A percentile compares a stretch with the other conserved stretches of the same genome.
These are phyloP conservation scores for Anoplius nigerrimus DNA, from an alignment of 2,888 invertebrate genomes.

Conservation along the genomic window DNA sequence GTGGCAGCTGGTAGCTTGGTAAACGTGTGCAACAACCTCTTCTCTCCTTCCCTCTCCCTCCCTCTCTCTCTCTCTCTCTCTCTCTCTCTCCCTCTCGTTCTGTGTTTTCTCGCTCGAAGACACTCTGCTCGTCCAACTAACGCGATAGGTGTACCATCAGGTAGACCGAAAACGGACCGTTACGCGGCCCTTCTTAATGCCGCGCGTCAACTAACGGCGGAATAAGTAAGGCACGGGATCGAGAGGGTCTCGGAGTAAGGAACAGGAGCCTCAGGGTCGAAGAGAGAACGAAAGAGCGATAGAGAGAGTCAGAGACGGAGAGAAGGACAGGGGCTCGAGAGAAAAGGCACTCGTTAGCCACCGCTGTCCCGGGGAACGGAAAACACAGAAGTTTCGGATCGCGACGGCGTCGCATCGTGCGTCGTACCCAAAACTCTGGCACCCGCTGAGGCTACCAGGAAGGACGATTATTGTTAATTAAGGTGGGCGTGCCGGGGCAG, in stretches of 20 bases:
- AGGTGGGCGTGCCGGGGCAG: constrained; percentile 48
- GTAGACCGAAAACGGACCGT: constrained; percentile 1
- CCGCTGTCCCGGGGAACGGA: constrained; percentile 25
- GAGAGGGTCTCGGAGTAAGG: not conserved
- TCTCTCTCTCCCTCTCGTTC: not conserved
- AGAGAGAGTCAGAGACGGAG: constrained; percentile 3
- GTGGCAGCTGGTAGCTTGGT: constrained; percentile 20
- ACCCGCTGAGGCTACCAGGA: constrained; percentile 63
- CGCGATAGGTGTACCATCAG: not conserved
- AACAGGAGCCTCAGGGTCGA: constrained; percentile 8
- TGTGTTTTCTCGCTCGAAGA: not conserved
- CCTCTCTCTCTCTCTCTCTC: constrained; percentile 2
- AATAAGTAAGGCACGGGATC: not conserved
- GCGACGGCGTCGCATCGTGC: constrained; percentile 36
- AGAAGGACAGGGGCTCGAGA: constrained; percentile 15
- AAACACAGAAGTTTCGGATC: constrained; percentile 47
- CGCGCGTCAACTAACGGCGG: not conserved
- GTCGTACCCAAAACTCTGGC: constrained; percentile 26
- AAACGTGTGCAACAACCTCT: not conserved
- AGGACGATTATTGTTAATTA: constrained; percentile 65
- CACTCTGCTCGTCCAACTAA: constrained; percentile 14
- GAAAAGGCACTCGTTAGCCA: constrained; percentile 49
- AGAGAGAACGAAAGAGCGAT: constrained; percentile 6
- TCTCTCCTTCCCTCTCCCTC: constrained; percentile 5
- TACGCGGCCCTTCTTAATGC: constrained; percentile 1